Base-by-base conservation (phyloP, 2,113 vertebrate genomes). In the Nematolebias whitei region DNA sequence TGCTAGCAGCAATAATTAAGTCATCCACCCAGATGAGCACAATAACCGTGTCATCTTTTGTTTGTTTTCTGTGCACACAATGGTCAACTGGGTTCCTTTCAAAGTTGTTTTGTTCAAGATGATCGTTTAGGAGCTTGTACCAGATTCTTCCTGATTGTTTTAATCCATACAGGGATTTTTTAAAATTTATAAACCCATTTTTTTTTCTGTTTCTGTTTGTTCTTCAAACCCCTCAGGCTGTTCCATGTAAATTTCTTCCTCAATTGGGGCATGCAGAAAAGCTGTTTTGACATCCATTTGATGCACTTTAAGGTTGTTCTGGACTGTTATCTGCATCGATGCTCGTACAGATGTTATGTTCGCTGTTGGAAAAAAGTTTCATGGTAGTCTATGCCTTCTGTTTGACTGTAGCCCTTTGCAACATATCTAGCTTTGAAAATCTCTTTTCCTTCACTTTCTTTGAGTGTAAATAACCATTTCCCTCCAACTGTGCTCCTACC, bases 71-170 rank as follows among this genome's bases (percentile, higher is more conserved):
- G 16, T 55, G 38, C 11, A 55, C 52, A 20, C 52, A 55, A 12
- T 55, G 52, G 4, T 55, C 52, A 20, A 32, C 16, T 4, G 2
- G 23, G 23, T 52, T 52, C 5, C 50, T 52, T 29, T 52, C 24
- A 29, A 52, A 52, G 5, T 8, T 20, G n/a, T 22, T 41, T 41
- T 40, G 20, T 41, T 56, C 54, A 8, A 56, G n/a, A 16, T 41
- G 18, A 19, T 41, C 38, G 7, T 56, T 56, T 16, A 56, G 8
- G 35, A 56, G 54, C 8, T 56, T 40, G 54, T 56, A 40, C 54
- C 54, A 56, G 3, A 40, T 56, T 15, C 20, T 22, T 1, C 54
- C 35, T 23, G 54, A 56, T 41, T 56, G 54, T 40, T 56, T 41
- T 22, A 40, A 15, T 8, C 54, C 54, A n/a, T 56, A 56, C 10